Percentiles rank a stretch among this genome's conserved stretches.
phyloP scores from a whole-genome alignment of 2,888 invertebrate genomes.

The Mythimna loreyi region DNA sequence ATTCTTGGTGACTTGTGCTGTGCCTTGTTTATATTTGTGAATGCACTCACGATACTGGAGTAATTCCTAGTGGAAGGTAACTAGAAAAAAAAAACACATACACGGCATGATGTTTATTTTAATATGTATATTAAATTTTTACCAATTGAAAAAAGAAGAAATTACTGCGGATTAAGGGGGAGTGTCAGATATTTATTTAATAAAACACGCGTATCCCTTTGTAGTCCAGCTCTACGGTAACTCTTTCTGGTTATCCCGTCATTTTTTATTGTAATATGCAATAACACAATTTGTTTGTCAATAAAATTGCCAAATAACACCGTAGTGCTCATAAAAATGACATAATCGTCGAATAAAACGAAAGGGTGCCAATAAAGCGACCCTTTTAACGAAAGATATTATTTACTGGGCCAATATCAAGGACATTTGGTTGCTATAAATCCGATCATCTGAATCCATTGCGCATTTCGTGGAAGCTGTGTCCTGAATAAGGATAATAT shows the following conservation, averaged over 20 bases:
- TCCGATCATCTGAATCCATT: conserved; percentile 77
- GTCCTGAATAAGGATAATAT: neutral
- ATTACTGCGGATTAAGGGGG: too few species aligned
- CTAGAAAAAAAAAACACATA: too few species aligned
- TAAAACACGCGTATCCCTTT: too few species aligned
- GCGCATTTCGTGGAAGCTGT: conserved; percentile 23
- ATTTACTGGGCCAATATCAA: conserved; percentile 86
- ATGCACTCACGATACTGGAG: too few species aligned
- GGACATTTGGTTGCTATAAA: conserved; percentile 76
- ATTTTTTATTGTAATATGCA: conserved; percentile 30
- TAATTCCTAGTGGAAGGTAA: too few species aligned
- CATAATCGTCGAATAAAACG: conserved; percentile 87
- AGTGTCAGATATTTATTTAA: too few species aligned
- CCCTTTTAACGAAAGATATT: conserved; percentile 86
- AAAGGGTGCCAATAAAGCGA: conserved; percentile 87
- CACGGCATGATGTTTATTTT: too few species aligned
- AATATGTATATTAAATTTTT: too few species aligned
- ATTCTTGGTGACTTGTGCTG: too few species aligned
- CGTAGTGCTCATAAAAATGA: conserved; percentile 84
- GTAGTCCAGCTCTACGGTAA: too few species aligned
- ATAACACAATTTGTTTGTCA: conserved; percentile 80
- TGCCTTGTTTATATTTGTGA: too few species aligned
- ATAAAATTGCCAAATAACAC: conserved; percentile 82
- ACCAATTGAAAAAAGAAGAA: too few species aligned
- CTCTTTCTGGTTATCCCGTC: neutral